These are phyloP conservation scores for Heloderma charlesbogerti DNA, from an alignment of 2,113 vertebrate genomes.

Conservation along the genomic window DNA sequence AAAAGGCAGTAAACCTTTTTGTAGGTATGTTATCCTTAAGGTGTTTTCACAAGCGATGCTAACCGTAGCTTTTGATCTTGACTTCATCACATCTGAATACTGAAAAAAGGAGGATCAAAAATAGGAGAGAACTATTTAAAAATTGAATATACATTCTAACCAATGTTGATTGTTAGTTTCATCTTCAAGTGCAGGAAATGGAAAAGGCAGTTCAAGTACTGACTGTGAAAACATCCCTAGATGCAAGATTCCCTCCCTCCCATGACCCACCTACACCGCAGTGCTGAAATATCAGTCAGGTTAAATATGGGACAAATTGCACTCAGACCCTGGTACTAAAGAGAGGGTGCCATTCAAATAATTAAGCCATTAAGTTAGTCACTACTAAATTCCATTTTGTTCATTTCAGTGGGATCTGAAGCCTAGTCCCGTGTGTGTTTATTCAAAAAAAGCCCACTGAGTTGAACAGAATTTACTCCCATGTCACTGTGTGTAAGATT, in stretches of 20 bases:
- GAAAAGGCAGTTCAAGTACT: background rate
- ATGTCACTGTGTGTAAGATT: background rate
- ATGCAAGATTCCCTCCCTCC: background rate
- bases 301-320: background rate
- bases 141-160: background rate
- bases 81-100: background rate
- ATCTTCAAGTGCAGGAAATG: background rate
- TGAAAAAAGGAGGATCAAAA: background rate
- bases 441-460: background rate
- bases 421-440: background rate
- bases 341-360: background rate
- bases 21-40: background rate
- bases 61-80: background rate
- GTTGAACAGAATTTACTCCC: background rate
- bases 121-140: background rate
- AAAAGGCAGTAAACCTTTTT: background rate
- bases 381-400: background rate
- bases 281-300: background rate
- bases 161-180: background rate
- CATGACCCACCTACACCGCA: background rate
- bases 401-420: background rate
- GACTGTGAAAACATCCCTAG: background rate
- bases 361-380: no score
- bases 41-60: background rate
- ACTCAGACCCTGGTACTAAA: background rate